Conservation (phyloP, 1,140 invertebrate genomes). For the Camponotus floridanus region DNA sequence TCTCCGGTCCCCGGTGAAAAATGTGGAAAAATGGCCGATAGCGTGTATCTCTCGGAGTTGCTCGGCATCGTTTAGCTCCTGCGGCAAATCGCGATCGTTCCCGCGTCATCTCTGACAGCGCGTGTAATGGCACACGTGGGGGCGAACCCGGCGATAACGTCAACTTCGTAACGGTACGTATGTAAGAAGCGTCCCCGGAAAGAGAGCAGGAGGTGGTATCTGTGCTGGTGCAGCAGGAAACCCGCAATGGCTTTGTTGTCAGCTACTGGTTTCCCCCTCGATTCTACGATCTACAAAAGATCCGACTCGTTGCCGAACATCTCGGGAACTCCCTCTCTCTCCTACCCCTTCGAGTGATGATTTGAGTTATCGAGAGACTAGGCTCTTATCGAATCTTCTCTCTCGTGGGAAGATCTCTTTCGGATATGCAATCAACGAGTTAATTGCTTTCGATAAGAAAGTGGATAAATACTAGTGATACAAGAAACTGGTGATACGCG, state of each 20-base stretch:
- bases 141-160: constrained; percentile 15
- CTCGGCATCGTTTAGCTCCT: not conserved
- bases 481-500: too few species aligned
- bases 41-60: constrained; percentile 66
- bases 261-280: not conserved
- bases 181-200: not conserved
- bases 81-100: not conserved
- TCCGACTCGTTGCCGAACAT: too few species aligned
- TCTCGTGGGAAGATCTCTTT: too few species aligned
- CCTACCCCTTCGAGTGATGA: too few species aligned
- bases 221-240: too few species aligned
- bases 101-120: constrained; percentile 2
- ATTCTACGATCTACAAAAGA: not conserved
- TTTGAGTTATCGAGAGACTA: too few species aligned
- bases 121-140: constrained; percentile 27
- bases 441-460: too few species aligned
- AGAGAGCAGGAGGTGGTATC: too few species aligned
- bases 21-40: constrained; percentile 77
- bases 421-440: too few species aligned
- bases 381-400: too few species aligned
- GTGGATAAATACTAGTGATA: too few species aligned
- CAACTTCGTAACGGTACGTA: constrained; percentile 69
- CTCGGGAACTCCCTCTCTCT: too few species aligned
- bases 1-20: not conserved
- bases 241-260: constrained; percentile 1